Conservation (phyloP, 2,888 invertebrate genomes). For the Octonoba sinensis region DNA sequence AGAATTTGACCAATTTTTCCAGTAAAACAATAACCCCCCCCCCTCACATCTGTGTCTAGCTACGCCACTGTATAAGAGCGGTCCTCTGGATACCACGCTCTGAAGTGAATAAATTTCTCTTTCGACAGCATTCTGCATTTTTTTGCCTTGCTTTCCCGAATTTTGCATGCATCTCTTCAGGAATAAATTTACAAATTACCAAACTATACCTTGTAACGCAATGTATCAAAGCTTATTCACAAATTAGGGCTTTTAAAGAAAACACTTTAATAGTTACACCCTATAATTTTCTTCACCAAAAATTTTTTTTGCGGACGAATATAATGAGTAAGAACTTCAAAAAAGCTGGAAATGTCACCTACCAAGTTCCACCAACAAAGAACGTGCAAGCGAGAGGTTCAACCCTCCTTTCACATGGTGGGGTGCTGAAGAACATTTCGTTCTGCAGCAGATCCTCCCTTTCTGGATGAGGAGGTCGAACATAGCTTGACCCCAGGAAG, state of each 20-base stretch:
- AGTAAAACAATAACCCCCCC: no score
- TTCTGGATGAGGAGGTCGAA: conserved; percentile 1
- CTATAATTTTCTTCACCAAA: not conserved
- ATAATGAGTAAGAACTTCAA: not conserved
- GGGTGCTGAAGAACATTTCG: not conserved
- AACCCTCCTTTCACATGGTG: not conserved
- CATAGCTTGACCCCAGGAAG: not conserved
- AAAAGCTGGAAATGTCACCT: conserved; percentile 5
- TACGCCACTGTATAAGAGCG: no score
- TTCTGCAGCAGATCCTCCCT: conserved; percentile 1
- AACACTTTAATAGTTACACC: not conserved
- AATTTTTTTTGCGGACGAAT: not conserved
- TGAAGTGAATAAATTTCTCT: no score
- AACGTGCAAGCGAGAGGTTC: not conserved
- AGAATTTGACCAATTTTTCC: no score
- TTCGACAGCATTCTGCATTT: no score
- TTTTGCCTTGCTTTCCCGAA: no score
- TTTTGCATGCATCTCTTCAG: no score
- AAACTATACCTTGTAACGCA: no score
- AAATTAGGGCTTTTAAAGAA: not conserved
- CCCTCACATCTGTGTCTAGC: no score
- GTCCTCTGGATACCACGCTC: no score
- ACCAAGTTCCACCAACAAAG: not conserved
- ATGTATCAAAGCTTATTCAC: no score
- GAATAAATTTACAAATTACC: no score